Base-by-base conservation (phyloP, 2,797 vertebrate species). In the Darevskia mixta region DNA sequence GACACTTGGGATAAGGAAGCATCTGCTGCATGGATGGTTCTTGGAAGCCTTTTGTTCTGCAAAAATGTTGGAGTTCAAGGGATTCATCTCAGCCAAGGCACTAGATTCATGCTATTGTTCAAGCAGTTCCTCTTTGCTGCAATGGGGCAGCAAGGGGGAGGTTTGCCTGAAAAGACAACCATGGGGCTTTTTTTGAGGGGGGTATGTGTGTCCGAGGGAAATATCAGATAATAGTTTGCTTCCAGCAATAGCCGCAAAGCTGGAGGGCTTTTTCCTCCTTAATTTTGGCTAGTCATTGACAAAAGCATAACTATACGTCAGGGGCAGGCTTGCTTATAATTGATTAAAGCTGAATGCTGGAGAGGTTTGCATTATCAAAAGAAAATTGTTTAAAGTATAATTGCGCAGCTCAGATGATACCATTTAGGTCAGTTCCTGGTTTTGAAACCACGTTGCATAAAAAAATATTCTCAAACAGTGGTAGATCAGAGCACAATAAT, bases 1-100 rank as follows among this genome's bases (percentile, higher is more conserved):
- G 98, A 98, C 98, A 98, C 98, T 97, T 98, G 97, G 97, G 98
- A 98, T 98, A 98, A 97, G 96, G 91, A 95, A 97, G 98, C 98
- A 98, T 98, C 98, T 99, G 98, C 97, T 97, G 96, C 97, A 97
- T 97, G 97, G 97, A 97, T 96, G 97, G 95, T 90, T 96, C 96
- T 95, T 86, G 95, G 96, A 96, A 95, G 92, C 90, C 95, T 97
- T 97, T 97, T 97, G 97, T 97, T 96, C 95, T 90, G 79, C 83
- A 91, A 86, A 89, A 89, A 86, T 94, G 95, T 96, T 94, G 89
- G 96, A 96, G 95, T 97, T 96, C 96, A 96, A 96, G 96, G 95
- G 96, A 96, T 95, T 95, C 93, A 94, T 94, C 94, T 94, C 87
- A 87, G 77, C 93, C 3, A 91, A 96, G 85, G 93, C 94, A 90